These are phyloP conservation scores for Crocidura indochinensis DNA, from an alignment of 2,797 vertebrate genomes.

Conservation along the genomic window DNA sequence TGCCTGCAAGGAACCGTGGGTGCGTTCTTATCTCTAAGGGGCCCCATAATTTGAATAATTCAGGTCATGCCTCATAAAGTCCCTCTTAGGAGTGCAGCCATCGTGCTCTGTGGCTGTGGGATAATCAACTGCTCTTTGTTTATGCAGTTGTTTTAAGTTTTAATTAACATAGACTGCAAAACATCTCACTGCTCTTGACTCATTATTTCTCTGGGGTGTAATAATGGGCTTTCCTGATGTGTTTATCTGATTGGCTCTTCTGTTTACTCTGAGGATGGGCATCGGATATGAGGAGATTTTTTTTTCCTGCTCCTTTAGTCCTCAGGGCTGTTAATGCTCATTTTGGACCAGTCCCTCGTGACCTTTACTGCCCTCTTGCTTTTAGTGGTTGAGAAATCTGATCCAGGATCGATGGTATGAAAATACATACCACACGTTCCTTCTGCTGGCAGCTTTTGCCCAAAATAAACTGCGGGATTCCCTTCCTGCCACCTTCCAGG, in stretches of 20 bases:
- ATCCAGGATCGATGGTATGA: background rate
- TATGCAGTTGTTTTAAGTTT: conserved; percentile 35
- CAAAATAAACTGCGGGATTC: conserved; percentile 18
- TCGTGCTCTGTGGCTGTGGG: background rate
- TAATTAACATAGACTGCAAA: conserved; percentile 48
- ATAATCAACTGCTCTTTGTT: conserved; percentile 46
- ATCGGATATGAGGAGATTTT: background rate
- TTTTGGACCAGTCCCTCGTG: background rate
- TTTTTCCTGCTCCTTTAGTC: background rate
- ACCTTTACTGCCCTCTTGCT: background rate
- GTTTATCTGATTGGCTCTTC: conserved; percentile 3
- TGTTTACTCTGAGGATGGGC: conserved; percentile 36
- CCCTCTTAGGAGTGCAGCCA: background rate
- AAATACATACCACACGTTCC: background rate
- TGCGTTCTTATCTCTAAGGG: background rate
- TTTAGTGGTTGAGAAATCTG: background rate
- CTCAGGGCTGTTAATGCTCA: background rate
- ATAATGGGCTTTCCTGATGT: background rate
- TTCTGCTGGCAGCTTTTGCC: conserved; percentile 23
- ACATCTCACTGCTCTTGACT: conserved; percentile 36
- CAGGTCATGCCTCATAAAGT: background rate
- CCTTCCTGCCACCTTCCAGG: conserved; percentile 2
- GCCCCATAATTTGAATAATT: conserved; percentile 31
- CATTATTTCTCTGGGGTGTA: conserved; percentile 12
- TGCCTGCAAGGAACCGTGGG: background rate